A percentile compares a stretch with the other conserved stretches of the same genome.
Evolutionary conservation across 2,888 invertebrate species (phyloP).

Genomic region (Corythucha ciliata): DNA sequence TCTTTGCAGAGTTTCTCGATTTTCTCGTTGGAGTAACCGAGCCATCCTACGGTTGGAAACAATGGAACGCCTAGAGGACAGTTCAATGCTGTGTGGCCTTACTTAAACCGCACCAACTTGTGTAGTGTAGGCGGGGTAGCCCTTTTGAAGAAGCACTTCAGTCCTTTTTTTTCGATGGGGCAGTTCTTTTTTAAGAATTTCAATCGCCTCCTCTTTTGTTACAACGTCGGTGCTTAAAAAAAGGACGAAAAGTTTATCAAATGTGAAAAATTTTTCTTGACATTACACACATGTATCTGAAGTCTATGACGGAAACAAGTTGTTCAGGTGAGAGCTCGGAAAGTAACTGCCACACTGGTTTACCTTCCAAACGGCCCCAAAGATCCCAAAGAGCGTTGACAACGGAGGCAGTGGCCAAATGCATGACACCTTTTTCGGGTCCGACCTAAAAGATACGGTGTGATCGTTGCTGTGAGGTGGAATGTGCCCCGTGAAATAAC

Average conservation of each 20-base stretch:
- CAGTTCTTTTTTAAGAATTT: constrained; percentile 52
- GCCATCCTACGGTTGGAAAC: constrained; percentile 54
- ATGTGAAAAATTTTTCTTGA: neutral
- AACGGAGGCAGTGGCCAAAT: constrained; percentile 77
- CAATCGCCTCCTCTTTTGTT: constrained; percentile 70
- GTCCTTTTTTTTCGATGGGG: constrained; percentile 54
- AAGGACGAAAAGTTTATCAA: constrained; percentile 11
- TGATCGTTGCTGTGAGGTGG: neutral
- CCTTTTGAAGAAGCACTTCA: constrained; percentile 51
- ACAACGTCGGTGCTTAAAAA: constrained; percentile 67
- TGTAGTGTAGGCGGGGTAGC: constrained; percentile 82
- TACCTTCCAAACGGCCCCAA: constrained; percentile 73
- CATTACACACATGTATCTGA: constrained; percentile 54
- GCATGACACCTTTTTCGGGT: constrained; percentile 49
- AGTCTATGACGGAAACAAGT: constrained; percentile 77
- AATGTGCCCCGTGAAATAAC: constrained; percentile 2
- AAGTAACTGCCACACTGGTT: constrained; percentile 79
- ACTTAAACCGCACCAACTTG: constrained; percentile 55
- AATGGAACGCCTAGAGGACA: neutral
- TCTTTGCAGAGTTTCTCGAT: constrained; percentile 59
- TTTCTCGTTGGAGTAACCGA: constrained; percentile 72
- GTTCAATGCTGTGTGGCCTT: neutral
- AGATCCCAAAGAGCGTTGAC: constrained; percentile 89
- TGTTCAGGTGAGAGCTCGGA: constrained; percentile 75
- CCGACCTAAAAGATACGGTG: constrained; percentile 28